Evolutionary conservation across 2,888 invertebrate species (phyloP).

Genomic region (Spilarctia lutea): DNA sequence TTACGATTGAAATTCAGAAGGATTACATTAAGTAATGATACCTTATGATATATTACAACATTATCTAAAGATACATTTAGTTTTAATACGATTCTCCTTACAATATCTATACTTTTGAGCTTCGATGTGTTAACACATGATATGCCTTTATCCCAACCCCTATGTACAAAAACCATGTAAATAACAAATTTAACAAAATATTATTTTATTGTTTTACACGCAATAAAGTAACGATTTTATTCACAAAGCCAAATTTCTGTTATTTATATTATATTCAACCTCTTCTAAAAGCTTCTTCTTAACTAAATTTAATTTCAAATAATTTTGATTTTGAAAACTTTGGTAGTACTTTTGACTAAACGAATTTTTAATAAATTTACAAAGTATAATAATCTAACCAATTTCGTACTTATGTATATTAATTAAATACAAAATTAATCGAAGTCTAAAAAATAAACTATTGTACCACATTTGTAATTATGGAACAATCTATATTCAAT

Average conservation of each 20-base stretch:
- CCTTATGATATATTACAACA: slow-evolving; percentile 55
- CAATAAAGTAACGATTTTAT: slow-evolving; percentile 50
- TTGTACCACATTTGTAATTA: slow-evolving; percentile 3
- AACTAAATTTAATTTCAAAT: slow-evolving; percentile 43
- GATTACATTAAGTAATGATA: slow-evolving; percentile 45
- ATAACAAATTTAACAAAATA: slow-evolving; percentile 78
- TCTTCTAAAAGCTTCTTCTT: slow-evolving; percentile 22
- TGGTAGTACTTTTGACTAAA: slow-evolving; percentile 70
- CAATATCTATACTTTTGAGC: slow-evolving; percentile 71
- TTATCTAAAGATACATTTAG: slow-evolving; percentile 53
- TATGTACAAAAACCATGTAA: slow-evolving; percentile 68
- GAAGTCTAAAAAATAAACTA: slow-evolving; percentile 7
- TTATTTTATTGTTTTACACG: slow-evolving; percentile 49
- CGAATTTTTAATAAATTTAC: slow-evolving; percentile 41
- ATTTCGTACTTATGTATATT: slow-evolving; percentile 33
- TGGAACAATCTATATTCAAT: slow-evolving; percentile 19
- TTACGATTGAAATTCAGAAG: slow-evolving; percentile 41
- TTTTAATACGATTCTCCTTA: slow-evolving; percentile 58
- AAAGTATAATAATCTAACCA: slow-evolving; percentile 33
- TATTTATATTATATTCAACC: slow-evolving; percentile 35
- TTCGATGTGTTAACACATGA: slow-evolving; percentile 67
- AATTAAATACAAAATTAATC: slow-evolving; percentile 26
- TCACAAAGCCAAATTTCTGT: slow-evolving; percentile 44
- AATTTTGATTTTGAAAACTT: slow-evolving; percentile 61
- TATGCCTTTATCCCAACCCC: slow-evolving; percentile 68